Percentiles rank a stretch among this genome's conserved stretches.
Evolutionary conservation across 2,113 vertebrate species (phyloP).

Genomic region (Macroglossus sobrinus): DNA sequence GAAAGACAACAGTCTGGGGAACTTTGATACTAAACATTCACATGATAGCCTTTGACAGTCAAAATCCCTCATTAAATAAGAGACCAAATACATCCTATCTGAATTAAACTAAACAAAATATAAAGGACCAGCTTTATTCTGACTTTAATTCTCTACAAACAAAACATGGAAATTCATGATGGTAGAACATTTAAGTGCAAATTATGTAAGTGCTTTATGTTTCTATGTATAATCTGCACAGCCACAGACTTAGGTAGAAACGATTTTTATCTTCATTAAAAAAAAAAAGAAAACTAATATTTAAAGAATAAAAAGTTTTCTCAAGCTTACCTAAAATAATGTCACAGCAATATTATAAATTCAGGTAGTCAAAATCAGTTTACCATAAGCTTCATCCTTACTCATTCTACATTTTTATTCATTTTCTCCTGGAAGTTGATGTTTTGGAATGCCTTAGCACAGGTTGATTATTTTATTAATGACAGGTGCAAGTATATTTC

Average conservation of each 20-base stretch:
- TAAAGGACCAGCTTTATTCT: slow-evolving; percentile 14
- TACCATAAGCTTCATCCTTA: neutral
- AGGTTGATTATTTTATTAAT: neutral
- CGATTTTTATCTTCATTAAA: neutral
- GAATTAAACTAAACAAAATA: slow-evolving; percentile 39
- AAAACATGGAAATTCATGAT: neutral
- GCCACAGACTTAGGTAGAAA: neutral
- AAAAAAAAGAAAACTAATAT: neutral
- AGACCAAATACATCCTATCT: slow-evolving; percentile 35
- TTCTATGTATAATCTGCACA: neutral
- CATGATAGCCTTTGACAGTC: slow-evolving; percentile 68
- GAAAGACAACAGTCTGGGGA: slow-evolving; percentile 75
- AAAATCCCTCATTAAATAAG: slow-evolving; percentile 60
- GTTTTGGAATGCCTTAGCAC: neutral
- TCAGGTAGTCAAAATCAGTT: neutral
- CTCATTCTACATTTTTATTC: neutral
- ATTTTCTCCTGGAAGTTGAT: neutral
- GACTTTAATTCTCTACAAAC: slow-evolving; percentile 22
- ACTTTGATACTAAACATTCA: slow-evolving; percentile 59
- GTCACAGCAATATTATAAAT: neutral
- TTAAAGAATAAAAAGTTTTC: neutral
- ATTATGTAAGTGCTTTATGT: neutral
- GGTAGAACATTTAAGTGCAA: neutral
- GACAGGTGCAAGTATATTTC: neutral
- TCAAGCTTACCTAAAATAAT: neutral